These are phyloP conservation scores for Pangasianodon gigas DNA, from an alignment of 2,113 vertebrate species.

Conservation along the genomic window DNA sequence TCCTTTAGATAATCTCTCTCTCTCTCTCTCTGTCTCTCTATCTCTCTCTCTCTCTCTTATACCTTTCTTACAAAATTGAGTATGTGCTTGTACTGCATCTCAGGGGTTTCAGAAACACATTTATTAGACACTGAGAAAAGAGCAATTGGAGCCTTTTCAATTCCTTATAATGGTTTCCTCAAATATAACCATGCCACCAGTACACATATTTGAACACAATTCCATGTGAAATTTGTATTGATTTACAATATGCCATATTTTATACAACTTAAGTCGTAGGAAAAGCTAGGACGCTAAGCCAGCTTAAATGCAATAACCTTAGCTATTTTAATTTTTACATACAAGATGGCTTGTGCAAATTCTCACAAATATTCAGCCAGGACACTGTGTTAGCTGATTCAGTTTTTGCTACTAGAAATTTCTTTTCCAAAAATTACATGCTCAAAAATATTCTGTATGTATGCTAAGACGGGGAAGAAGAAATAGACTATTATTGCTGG, in stretches of 20 bases:
- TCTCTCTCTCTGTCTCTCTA: background rate
- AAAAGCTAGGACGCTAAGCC: background rate
- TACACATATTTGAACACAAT: background rate
- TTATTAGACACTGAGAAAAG: background rate
- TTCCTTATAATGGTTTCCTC: conserved; percentile 40
- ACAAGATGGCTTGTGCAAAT: background rate
- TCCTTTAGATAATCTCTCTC: conserved; percentile 12
- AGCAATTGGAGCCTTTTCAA: conserved; percentile 32
- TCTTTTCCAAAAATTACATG: background rate
- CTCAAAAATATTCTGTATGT: background rate
- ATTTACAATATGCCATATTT: background rate
- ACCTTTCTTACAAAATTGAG: conserved; percentile 24
- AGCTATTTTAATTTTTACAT: background rate
- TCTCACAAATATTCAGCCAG: background rate
- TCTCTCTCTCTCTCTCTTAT: background rate
- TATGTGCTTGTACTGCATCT: conserved; percentile 37
- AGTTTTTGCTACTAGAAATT: background rate
- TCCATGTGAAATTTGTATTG: background rate
- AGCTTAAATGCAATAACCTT: no score
- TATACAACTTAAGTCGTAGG: background rate
- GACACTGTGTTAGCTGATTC: background rate
- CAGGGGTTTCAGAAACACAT: conserved; percentile 37
- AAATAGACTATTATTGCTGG: background rate
- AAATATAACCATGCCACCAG: conserved; percentile 17
- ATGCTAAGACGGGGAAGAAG: background rate